phyloP scores from a whole-genome alignment of 2,113 vertebrate species.

The Nansenia antarctica region DNA sequence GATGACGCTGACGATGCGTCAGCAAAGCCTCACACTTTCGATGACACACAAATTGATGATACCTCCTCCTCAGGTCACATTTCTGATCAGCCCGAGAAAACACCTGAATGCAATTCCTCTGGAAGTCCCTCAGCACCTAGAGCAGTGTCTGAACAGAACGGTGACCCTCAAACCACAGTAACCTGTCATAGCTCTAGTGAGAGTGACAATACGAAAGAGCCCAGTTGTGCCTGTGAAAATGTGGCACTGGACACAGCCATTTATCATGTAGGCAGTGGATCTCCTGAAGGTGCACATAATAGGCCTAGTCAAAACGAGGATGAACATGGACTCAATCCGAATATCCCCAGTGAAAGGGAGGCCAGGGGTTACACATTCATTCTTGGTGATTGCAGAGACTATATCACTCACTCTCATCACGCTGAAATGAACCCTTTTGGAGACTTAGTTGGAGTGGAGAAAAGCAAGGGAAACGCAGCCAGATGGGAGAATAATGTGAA shows the following conservation, averaged over 20 bases:
- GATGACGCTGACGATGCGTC: conserved; percentile 34
- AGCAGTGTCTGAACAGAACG: conserved; percentile 24
- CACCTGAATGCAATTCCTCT: conserved; percentile 34
- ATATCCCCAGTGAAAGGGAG: conserved; percentile 21
- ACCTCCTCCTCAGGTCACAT: conserved; percentile 37
- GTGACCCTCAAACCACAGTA: conserved; percentile 28
- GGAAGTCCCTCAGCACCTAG: conserved; percentile 27
- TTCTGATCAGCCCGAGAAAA: conserved; percentile 39
- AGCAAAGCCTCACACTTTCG: conserved; percentile 31
- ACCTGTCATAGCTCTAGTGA: conserved; percentile 18
- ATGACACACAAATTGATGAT: conserved; percentile 27
- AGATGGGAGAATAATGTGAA: conserved; percentile 39
- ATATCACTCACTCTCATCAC: conserved; percentile 28
- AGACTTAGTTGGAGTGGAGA: conserved; percentile 23
- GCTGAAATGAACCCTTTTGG: conserved; percentile 16
- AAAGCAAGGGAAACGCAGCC: conserved; percentile 24
- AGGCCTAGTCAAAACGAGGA: conserved; percentile 30
- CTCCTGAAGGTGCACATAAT: conserved; percentile 28
- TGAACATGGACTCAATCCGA: conserved; percentile 29
- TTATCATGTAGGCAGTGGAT: conserved; percentile 23
- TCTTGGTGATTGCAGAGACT: conserved; percentile 35
- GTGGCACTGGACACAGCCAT: neutral
- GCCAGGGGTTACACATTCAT: conserved; percentile 21
- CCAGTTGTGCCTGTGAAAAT: conserved; percentile 36
- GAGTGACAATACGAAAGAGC: conserved; percentile 22